Evolutionary conservation across 1,140 invertebrate genomes (phyloP).

Genomic region (Pachyrhynchus sulphureomaculatus): DNA sequence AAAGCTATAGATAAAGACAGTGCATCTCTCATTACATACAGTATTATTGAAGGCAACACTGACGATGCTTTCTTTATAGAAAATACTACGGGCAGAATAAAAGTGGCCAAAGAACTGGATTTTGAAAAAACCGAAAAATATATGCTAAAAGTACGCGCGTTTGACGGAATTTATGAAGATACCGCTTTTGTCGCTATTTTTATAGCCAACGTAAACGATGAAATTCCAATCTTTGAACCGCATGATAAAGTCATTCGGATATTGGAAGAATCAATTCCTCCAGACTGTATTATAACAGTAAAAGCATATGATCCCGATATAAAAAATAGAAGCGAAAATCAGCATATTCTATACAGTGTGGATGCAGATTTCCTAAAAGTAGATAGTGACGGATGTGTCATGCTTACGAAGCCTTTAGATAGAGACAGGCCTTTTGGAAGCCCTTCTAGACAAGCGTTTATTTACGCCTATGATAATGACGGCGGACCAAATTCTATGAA

Average conservation of each 20-base stretch:
- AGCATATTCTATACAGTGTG: slow-evolving; percentile 75
- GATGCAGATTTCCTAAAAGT: slow-evolving; percentile 70
- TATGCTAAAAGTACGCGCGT: slow-evolving; percentile 71
- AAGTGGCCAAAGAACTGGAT: slow-evolving; percentile 75
- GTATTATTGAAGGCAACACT: slow-evolving; percentile 75
- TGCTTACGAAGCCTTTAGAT: slow-evolving; percentile 75
- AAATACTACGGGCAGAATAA: slow-evolving; percentile 75
- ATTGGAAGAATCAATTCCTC: slow-evolving; percentile 68
- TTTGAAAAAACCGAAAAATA: slow-evolving; percentile 83
- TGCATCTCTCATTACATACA: slow-evolving; percentile 78
- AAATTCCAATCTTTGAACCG: slow-evolving; percentile 70
- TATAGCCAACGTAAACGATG: slow-evolving; percentile 82
- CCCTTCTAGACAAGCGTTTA: slow-evolving; percentile 78
- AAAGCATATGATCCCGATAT: slow-evolving; percentile 86
- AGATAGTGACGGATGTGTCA: slow-evolving; percentile 70
- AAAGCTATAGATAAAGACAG: slow-evolving; percentile 78
- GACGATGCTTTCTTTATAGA: slow-evolving; percentile 78
- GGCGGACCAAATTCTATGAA: slow-evolving; percentile 62
- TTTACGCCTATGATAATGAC: slow-evolving; percentile 80
- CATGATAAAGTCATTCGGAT: slow-evolving; percentile 65
- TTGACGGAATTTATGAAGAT: slow-evolving; percentile 76
- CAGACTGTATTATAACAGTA: slow-evolving; percentile 65
- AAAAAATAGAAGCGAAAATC: slow-evolving; percentile 67
- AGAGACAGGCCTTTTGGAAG: slow-evolving; percentile 83
- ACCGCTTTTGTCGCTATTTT: slow-evolving; percentile 74